A percentile compares a stretch with the other conserved stretches of the same genome.
phyloP scores from a whole-genome alignment of 2,888 invertebrate species.

The Frankliniella intonsa region DNA sequence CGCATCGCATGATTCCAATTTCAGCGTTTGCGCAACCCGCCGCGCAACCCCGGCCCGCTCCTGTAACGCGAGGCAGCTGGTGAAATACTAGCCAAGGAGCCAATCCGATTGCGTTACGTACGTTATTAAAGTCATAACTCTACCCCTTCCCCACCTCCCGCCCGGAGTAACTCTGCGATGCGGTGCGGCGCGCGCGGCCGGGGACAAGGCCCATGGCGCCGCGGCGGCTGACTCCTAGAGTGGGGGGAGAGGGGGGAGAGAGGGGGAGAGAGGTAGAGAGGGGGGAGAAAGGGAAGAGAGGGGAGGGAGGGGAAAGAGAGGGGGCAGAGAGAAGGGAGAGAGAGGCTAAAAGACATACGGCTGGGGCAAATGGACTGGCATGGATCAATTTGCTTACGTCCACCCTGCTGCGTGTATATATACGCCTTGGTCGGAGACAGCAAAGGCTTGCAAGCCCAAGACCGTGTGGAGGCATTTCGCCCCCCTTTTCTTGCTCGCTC shows the following conservation, averaged over 20 bases:
- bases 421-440: not conserved
- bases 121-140: conserved; percentile 23
- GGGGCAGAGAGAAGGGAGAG: not conserved
- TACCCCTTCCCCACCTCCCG: not conserved
- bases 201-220: no score
- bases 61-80: no score
- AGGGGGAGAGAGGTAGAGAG: not conserved
- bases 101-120: conserved; percentile 13
- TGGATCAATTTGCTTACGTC: conserved; percentile 5
- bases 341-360: not conserved
- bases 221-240: no score
- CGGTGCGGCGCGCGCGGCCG: no score
- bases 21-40: no score
- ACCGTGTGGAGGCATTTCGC: not conserved
- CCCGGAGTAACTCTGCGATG: no score
- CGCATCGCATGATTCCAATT: no score
- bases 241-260: no score
- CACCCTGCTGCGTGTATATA: not conserved
- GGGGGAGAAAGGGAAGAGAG: not conserved
- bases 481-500: no score
- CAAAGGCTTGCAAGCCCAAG: no score
- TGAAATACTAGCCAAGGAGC: not conserved
- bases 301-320: not conserved
- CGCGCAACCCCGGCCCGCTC: no score
- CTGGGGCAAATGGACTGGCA: not conserved